Percentiles rank a stretch among this genome's conserved stretches.
Conservation (phyloP, 2,888 invertebrate genomes). For the Troilus luridus region DNA sequence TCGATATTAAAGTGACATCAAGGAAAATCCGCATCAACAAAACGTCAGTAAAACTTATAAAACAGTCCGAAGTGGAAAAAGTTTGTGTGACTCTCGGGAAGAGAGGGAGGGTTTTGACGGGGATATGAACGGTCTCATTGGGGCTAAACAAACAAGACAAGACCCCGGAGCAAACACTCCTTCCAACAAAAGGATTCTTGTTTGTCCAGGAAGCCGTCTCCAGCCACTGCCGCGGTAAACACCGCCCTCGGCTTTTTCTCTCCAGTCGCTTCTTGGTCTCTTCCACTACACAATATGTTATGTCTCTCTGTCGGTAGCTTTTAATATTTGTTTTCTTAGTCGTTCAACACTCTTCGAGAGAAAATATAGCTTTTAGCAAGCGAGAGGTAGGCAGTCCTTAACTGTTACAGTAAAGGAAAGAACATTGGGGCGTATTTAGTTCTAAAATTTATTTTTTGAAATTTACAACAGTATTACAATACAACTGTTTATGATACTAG, state of each 20-base stretch:
- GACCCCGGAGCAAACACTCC: conserved; percentile 6
- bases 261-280: neutral
- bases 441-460: too few relatives aligned
- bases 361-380: neutral
- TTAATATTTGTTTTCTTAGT: conserved; percentile 33
- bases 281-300: conserved; percentile 9
- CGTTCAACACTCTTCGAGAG: neutral
- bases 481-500: too few relatives aligned
- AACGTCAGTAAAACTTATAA: neutral
- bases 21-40: neutral
- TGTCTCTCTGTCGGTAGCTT: neutral
- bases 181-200: conserved; percentile 33
- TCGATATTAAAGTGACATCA: neutral
- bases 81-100: neutral
- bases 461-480: too few relatives aligned
- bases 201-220: conserved; percentile 47
- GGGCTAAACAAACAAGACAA: conserved; percentile 46
- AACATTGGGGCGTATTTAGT: neutral
- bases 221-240: conserved; percentile 27
- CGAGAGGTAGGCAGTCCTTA: neutral
- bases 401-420: neutral
- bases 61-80: neutral
- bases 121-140: conserved; percentile 38
- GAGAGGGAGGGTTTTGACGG: conserved; percentile 7
- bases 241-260: conserved; percentile 32